These are phyloP conservation scores for Actinernus sp. DNA, from an alignment of 92 coral and sea anemone species.

Conservation along the genomic window DNA sequence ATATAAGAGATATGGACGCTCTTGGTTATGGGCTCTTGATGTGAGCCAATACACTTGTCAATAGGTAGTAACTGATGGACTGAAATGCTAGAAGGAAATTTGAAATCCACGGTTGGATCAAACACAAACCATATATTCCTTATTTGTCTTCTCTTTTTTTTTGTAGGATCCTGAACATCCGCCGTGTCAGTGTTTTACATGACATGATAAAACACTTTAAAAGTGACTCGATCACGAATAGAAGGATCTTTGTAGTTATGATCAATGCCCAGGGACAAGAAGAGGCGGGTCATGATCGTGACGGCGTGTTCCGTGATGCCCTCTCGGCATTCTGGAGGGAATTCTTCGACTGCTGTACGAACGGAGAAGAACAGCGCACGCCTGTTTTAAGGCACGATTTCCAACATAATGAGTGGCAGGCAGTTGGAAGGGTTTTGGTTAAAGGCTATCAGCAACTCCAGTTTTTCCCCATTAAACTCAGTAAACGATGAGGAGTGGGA, in stretches of 20 bases:
- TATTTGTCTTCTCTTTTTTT: too few relatives aligned
- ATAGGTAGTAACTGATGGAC: too few relatives aligned
- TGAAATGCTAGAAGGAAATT: too few relatives aligned
- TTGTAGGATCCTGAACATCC: slow-evolving; percentile 1
- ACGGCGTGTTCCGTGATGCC: slow-evolving; percentile 60
- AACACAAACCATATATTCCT: too few relatives aligned
- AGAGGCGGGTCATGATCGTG: slow-evolving; percentile 34
- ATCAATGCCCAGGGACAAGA: slow-evolving; percentile 27
- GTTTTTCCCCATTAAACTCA: slow-evolving; percentile 53
- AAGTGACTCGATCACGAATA: slow-evolving; percentile 24
- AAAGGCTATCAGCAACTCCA: slow-evolving; percentile 44
- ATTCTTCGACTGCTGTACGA: slow-evolving; percentile 36
- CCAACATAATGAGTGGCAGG: slow-evolving; percentile 50
- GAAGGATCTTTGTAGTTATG: slow-evolving; percentile 12
- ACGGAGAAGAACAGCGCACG: slow-evolving; percentile 42
- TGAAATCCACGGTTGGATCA: too few relatives aligned
- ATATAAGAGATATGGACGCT: too few relatives aligned
- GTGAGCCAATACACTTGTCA: too few relatives aligned
- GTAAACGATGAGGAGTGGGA: too few relatives aligned
- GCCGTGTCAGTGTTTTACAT: slow-evolving; percentile 6
- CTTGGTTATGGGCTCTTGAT: too few relatives aligned
- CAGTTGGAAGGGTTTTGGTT: slow-evolving; percentile 55
- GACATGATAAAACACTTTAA: slow-evolving; percentile 31
- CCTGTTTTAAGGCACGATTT: slow-evolving; percentile 40
- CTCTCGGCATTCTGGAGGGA: slow-evolving; percentile 58